Evolutionary conservation across 2,113 vertebrate genomes (phyloP).

Genomic region (Marmota flaviventris): DNA sequence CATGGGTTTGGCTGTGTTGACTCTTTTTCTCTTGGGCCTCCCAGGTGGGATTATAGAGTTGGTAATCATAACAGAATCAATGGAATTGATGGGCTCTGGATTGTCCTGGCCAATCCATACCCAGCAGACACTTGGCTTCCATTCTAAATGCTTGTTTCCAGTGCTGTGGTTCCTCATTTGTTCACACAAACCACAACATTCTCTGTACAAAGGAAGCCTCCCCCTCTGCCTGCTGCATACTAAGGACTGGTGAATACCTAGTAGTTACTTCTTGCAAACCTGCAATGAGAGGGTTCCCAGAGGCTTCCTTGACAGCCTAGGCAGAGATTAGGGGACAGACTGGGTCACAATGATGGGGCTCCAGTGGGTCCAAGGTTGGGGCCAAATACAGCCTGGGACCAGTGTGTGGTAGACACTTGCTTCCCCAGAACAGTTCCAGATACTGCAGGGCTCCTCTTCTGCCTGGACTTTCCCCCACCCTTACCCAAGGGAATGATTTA

Average conservation of each 20-base stretch:
- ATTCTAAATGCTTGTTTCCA: not conserved
- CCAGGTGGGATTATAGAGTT: not conserved
- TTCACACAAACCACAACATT: not conserved
- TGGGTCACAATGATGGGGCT: not conserved
- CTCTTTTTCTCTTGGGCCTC: not conserved
- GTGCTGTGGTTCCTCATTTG: not conserved
- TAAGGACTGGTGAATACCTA: not conserved
- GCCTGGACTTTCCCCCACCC: too few relatives aligned
- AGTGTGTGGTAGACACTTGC: not conserved
- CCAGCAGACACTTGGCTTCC: not conserved
- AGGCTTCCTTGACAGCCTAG: fast-evolving
- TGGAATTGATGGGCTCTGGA: not conserved
- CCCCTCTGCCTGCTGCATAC: not conserved
- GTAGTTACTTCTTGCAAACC: not conserved
- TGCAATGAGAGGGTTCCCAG: not conserved
- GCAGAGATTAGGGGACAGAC: not conserved
- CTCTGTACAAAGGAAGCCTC: not conserved
- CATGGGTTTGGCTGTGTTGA: fast-evolving
- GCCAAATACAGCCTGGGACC: fast-evolving
- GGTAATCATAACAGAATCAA: not conserved
- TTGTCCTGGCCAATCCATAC: not conserved
- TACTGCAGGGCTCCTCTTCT: not conserved
- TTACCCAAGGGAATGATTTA: not conserved
- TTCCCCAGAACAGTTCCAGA: not conserved
- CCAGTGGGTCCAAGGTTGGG: too few relatives aligned